Evolutionary conservation across 2,797 vertebrate species (phyloP).

Genomic region (Tapera naevia): DNA sequence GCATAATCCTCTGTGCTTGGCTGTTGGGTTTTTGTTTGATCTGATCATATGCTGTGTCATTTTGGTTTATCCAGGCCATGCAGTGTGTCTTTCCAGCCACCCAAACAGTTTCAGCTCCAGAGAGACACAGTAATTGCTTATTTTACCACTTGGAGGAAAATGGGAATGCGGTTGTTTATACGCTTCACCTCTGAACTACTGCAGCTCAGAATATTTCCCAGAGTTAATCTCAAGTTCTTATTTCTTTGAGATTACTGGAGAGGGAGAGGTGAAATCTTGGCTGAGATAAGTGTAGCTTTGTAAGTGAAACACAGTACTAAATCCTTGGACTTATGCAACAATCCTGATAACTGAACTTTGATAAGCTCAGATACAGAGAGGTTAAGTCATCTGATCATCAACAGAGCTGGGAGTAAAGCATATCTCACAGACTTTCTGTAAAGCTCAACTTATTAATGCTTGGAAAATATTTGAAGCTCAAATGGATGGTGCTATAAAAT

Average conservation of each 20-base stretch:
- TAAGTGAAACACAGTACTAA: not conserved
- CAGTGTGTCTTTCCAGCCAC: not conserved
- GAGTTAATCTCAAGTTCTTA: not conserved
- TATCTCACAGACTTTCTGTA: not conserved
- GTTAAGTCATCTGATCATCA: not conserved
- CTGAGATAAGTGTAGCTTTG: not conserved
- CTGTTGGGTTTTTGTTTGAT: not conserved
- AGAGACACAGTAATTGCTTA: not conserved
- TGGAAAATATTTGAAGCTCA: not conserved
- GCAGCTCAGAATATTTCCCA: not conserved
- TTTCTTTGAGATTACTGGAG: not conserved
- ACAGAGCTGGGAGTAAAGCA: not conserved
- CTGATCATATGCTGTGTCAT: not conserved
- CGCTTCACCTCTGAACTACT: not conserved
- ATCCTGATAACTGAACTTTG: not conserved
- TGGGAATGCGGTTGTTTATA: not conserved
- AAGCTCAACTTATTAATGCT: not conserved
- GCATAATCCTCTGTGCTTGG: not conserved
- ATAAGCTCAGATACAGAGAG: not conserved
- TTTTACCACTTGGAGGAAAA: not conserved
- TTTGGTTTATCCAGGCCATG: not conserved
- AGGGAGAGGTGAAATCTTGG: constrained; percentile 13
- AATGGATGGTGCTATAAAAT: not conserved
- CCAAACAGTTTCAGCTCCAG: not conserved
- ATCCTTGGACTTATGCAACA: not conserved